These are phyloP conservation scores for Euglossa dilemma DNA, from an alignment of 1,140 invertebrate species.

Conservation along the genomic window DNA sequence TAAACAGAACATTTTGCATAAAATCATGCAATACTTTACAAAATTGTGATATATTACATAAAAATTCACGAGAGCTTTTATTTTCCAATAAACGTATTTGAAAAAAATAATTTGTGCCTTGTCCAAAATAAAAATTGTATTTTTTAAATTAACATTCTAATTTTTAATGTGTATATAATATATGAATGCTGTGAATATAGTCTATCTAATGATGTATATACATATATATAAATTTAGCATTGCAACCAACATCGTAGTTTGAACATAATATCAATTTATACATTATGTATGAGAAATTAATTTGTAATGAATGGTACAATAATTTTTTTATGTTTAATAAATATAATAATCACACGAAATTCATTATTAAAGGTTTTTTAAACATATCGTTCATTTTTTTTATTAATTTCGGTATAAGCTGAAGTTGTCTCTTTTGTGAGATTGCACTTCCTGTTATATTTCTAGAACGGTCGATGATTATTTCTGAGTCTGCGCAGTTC, in stretches of 20 bases:
- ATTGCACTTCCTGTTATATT: slow-evolving; percentile 6
- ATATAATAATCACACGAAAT: not conserved
- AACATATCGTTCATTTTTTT: not conserved
- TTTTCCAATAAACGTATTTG: not conserved
- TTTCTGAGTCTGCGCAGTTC: slow-evolving; percentile 11
- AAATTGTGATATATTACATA: not conserved
- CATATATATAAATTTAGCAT: not conserved
- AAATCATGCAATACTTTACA: slow-evolving; percentile 12
- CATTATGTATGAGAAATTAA: not conserved
- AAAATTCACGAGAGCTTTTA: not conserved
- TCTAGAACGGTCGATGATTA: slow-evolving; percentile 27
- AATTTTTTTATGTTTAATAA: not conserved
- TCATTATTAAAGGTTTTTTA: not conserved
- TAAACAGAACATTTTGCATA: slow-evolving; percentile 23
- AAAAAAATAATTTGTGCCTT: not conserved
- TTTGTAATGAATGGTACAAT: not conserved
- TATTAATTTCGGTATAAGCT: not conserved
- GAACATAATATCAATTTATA: not conserved
- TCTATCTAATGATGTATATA: not conserved
- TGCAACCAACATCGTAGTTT: slow-evolving; percentile 8
- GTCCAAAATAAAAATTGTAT: not conserved
- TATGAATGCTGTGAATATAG: not conserved
- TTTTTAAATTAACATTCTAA: not conserved
- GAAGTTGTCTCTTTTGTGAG: not conserved
- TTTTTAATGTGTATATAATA: not conserved